These are phyloP conservation scores for Stylophora pistillata DNA, from an alignment of 64 coral and sea anemone species.

Conservation along the genomic window DNA sequence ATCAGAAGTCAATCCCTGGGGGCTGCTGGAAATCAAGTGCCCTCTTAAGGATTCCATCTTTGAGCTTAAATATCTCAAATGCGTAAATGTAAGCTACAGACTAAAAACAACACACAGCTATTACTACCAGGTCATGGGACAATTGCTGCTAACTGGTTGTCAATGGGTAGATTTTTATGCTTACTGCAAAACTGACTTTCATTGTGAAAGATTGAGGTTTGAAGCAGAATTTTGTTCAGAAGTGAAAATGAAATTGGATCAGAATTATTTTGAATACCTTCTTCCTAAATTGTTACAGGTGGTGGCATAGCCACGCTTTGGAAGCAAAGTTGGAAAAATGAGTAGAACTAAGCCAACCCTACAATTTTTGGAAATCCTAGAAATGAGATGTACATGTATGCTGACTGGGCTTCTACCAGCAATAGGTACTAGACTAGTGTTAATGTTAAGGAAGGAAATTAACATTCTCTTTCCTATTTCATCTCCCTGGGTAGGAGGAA, in stretches of 20 bases:
- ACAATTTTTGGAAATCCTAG: too few species aligned
- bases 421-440: too few species aligned
- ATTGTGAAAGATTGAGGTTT: conserved; percentile 49
- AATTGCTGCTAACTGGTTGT: conserved; percentile 46
- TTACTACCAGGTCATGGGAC: conserved; percentile 56
- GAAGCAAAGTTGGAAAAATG: too few species aligned
- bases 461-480: too few species aligned
- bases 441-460: too few species aligned
- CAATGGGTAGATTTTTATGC: conserved; percentile 54
- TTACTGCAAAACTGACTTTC: too few species aligned
- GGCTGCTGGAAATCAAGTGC: conserved; percentile 43
- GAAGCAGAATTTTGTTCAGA: conserved; percentile 14
- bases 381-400: too few species aligned
- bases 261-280: conserved; percentile 47
- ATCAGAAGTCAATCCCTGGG: too few species aligned
- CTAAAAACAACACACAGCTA: conserved; percentile 48
- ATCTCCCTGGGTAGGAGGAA: too few species aligned
- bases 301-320: background rate
- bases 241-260: conserved; percentile 56
- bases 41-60: conserved; percentile 51
- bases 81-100: conserved; percentile 40
- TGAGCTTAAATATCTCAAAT: conserved; percentile 42
- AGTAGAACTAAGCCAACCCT: too few species aligned
- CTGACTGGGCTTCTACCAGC: too few species aligned
- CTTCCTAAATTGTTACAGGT: conserved; percentile 46